Evolutionary conservation across 2,113 vertebrate species (phyloP).

Genomic region (Leptobrachium leishanense): DNA sequence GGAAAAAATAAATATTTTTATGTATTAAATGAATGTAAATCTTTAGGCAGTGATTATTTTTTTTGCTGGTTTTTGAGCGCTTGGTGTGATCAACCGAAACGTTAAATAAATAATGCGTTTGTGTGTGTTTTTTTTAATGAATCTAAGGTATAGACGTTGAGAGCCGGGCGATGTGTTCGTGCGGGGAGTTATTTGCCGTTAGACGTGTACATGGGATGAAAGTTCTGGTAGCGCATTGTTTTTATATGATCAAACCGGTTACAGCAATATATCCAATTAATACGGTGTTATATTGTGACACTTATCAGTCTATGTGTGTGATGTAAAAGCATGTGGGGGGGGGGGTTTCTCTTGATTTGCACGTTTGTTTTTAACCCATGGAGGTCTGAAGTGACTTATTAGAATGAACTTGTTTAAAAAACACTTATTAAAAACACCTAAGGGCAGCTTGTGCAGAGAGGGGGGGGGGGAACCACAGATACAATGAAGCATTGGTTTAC

Average conservation of each 20-base stretch:
- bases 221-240: background rate
- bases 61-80: background rate
- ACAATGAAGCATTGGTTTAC: too few relatives aligned
- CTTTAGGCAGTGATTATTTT: background rate
- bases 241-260: slow-evolving; percentile 9
- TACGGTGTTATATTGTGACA: slow-evolving; percentile 23
- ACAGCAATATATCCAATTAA: slow-evolving; percentile 24
- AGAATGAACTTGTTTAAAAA: too few relatives aligned
- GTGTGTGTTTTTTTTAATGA: too few relatives aligned
- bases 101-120: background rate
- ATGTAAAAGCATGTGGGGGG: slow-evolving; percentile 28
- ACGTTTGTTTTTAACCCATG: slow-evolving; percentile 20
- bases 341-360: slow-evolving; percentile 12
- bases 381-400: too few relatives aligned
- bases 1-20: too few relatives aligned
- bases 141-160: too few relatives aligned
- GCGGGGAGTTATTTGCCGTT: too few relatives aligned
- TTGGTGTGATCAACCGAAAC: background rate
- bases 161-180: too few relatives aligned
- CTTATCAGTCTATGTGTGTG: background rate
- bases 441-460: too few relatives aligned
- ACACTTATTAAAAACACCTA: too few relatives aligned
- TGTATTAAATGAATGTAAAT: background rate
- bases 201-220: too few relatives aligned
- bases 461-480: too few relatives aligned